Conservation (phyloP, 2,797 vertebrate species). For the Cheirogaleus major region DNA sequence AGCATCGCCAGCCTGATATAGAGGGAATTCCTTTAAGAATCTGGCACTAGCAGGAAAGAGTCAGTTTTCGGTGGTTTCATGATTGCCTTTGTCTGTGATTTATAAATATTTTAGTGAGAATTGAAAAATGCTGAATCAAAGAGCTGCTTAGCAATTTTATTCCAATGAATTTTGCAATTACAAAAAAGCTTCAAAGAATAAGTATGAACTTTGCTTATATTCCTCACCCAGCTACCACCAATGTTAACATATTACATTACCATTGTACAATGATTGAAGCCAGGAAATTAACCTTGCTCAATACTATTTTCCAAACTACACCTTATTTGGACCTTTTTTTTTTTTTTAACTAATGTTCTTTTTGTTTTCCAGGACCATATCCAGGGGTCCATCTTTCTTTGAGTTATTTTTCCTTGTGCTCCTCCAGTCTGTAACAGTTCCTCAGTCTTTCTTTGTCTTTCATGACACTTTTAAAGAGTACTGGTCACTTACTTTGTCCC, state of each 20-base stretch:
- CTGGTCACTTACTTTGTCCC: neutral
- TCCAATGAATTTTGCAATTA: conserved; percentile 13
- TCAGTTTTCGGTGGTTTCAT: neutral
- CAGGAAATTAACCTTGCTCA: neutral
- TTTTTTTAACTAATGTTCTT: neutral
- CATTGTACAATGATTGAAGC: accelerated
- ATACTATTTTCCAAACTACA: neutral
- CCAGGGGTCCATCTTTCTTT: neutral
- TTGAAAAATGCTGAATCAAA: neutral
- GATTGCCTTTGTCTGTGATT: neutral
- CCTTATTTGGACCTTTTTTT: neutral
- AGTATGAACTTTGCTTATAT: neutral
- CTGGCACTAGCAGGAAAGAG: neutral
- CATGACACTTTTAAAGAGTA: neutral
- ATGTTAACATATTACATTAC: neutral
- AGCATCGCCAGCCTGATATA: neutral
- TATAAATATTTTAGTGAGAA: neutral
- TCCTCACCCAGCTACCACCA: neutral
- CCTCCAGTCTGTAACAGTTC: neutral
- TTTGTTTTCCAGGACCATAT: neutral
- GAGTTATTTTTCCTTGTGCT: neutral
- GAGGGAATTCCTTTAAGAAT: neutral
- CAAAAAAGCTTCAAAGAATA: neutral
- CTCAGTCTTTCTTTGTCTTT: neutral
- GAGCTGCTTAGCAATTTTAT: neutral